phyloP scores from a whole-genome alignment of 1,140 invertebrate species.

The Argopecten irradians region DNA sequence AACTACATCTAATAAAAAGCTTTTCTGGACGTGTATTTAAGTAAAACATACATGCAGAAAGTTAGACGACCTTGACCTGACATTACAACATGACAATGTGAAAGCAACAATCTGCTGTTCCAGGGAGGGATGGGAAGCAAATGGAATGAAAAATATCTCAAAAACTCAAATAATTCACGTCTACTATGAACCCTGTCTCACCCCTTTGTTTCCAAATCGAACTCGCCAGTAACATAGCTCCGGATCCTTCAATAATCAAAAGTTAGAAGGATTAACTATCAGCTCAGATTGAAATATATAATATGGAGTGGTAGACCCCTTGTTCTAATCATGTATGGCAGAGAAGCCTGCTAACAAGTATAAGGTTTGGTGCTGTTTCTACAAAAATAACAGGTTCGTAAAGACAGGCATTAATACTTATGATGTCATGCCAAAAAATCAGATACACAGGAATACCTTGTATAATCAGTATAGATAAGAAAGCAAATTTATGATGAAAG shows the following conservation, averaged over 20 bases:
- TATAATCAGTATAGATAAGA: not conserved
- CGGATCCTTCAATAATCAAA: conserved; percentile 3
- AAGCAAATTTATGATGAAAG: not conserved
- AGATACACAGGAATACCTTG: not conserved
- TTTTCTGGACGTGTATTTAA: not conserved
- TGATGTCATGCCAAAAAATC: not conserved
- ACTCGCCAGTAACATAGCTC: conserved; percentile 7
- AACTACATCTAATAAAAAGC: too few relatives aligned
- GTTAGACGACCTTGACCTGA: not conserved
- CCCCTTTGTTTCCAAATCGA: conserved; percentile 15
- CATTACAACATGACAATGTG: not conserved
- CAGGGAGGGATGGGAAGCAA: not conserved
- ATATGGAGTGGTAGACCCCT: too few relatives aligned
- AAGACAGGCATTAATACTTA: conserved; percentile 12
- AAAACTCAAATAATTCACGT: conserved; percentile 23
- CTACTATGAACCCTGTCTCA: not conserved
- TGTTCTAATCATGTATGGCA: not conserved
- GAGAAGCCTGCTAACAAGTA: not conserved
- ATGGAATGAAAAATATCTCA: conserved; percentile 18
- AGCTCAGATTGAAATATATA: not conserved
- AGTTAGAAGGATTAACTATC: not conserved
- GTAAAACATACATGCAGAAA: not conserved
- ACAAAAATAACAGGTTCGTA: not conserved
- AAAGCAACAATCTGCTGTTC: not conserved
- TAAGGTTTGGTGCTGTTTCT: not conserved